phyloP scores from a whole-genome alignment of 2,113 vertebrate species.

The Leuciscus idus region DNA sequence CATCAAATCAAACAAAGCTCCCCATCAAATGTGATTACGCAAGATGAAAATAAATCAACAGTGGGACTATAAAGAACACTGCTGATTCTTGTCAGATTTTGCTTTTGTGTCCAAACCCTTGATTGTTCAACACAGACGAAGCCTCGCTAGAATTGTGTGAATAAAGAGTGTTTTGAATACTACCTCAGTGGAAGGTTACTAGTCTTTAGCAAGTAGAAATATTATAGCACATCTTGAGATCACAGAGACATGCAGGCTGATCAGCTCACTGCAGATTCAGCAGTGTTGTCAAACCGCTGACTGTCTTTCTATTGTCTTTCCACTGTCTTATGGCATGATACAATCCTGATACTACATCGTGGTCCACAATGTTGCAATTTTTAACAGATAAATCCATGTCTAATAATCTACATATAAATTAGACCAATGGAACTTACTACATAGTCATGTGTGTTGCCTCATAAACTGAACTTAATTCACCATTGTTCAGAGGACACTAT shows the following conservation, averaged over 20 bases:
- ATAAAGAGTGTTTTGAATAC: neutral
- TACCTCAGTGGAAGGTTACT: neutral
- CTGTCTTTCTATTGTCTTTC: neutral
- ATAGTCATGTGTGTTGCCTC: neutral
- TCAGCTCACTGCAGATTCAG: neutral
- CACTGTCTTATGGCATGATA: neutral
- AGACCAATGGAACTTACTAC: neutral
- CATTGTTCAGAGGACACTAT: neutral
- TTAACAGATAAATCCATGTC: neutral
- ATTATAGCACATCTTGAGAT: neutral
- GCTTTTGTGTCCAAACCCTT: constrained; percentile 2
- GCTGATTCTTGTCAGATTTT: neutral
- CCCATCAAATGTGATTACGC: neutral
- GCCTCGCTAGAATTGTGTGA: neutral
- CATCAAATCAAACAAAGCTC: constrained; percentile 14
- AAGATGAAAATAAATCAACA: constrained; percentile 18
- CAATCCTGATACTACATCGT: neutral
- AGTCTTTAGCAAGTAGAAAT: neutral
- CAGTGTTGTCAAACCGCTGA: neutral
- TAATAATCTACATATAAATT: neutral
- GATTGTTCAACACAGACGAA: constrained; percentile 3
- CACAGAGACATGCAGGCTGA: neutral
- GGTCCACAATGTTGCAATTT: neutral
- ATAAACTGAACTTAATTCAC: neutral
- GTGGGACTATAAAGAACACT: neutral